A percentile compares a stretch with the other conserved stretches of the same genome.
Conservation (phyloP, 1,140 invertebrate species). For the Scaptomyza hsui region DNA sequence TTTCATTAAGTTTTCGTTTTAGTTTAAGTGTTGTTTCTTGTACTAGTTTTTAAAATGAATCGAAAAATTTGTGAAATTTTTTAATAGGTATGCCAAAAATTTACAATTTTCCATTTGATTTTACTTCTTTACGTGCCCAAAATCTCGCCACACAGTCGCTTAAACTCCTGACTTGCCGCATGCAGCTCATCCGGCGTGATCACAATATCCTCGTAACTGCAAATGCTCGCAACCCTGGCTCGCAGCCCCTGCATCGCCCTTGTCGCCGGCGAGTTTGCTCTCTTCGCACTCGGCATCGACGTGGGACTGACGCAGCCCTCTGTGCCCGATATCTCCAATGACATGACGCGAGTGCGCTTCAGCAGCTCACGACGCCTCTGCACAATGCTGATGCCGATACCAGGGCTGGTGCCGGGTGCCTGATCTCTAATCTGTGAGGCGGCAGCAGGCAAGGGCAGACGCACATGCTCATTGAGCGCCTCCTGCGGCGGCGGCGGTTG, state of each 20-base stretch:
- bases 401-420: not conserved
- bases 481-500: constrained; percentile 27
- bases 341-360: constrained; percentile 65
- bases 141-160: constrained; percentile 35
- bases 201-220: constrained; percentile 69
- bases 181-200: constrained; percentile 70
- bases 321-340: constrained; percentile 36
- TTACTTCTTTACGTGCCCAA: constrained; percentile 32
- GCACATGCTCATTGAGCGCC: constrained; percentile 61
- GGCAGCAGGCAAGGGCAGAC: constrained; percentile 35
- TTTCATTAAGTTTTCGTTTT: constrained; percentile 1
- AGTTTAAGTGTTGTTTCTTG: too few species aligned
- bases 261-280: constrained; percentile 47
- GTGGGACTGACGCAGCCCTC: constrained; percentile 51
- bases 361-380: constrained; percentile 61
- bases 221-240: constrained; percentile 21
- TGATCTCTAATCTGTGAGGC: too few species aligned
- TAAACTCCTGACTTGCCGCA: constrained; percentile 25
- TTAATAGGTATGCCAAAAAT: constrained; percentile 55
- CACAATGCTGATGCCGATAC: constrained; percentile 3
- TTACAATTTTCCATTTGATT: constrained; percentile 45
- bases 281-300: constrained; percentile 56
- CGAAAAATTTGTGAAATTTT: constrained; percentile 58
- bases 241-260: constrained; percentile 17
- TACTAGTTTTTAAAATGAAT: not conserved